Conservation (phyloP, 1,140 invertebrate genomes). For the Zaprionus tsacasi region DNA sequence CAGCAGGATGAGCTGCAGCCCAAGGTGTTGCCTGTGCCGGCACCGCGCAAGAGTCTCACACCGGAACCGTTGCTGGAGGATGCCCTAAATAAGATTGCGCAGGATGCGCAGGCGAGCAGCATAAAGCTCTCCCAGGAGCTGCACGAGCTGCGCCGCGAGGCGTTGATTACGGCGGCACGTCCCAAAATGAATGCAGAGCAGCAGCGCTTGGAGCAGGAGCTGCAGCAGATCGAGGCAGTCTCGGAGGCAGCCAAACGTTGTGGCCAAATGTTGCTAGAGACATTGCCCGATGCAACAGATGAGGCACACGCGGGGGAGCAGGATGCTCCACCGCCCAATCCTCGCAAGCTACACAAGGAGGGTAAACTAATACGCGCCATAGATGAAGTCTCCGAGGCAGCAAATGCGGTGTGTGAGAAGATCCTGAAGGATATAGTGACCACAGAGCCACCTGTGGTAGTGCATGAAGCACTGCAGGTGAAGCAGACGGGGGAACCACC, state of each 20-base stretch:
- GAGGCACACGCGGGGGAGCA: constrained; percentile 31
- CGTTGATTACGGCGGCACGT: constrained; percentile 67
- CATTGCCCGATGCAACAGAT: constrained; percentile 63
- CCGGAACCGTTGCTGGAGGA: constrained; percentile 85
- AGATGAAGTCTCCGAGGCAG: constrained; percentile 79
- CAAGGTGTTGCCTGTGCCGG: constrained; percentile 61
- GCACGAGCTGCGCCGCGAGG: constrained; percentile 78
- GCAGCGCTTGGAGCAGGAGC: constrained; percentile 63
- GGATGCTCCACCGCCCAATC: constrained; percentile 26
- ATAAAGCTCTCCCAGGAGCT: constrained; percentile 86
- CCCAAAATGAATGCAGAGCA: constrained; percentile 75
- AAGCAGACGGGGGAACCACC: constrained; percentile 30
- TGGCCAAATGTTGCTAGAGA: constrained; percentile 84
- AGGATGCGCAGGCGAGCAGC: constrained; percentile 86
- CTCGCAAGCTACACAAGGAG: constrained; percentile 70
- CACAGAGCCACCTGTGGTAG: constrained; percentile 76
- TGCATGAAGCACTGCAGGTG: constrained; percentile 73
- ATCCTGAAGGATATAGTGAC: constrained; percentile 81
- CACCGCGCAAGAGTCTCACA: constrained; percentile 73
- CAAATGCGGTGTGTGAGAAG: constrained; percentile 80
- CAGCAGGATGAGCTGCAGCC: constrained; percentile 32
- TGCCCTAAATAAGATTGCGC: constrained; percentile 86
- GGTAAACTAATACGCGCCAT: constrained; percentile 79
- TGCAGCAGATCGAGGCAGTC: constrained; percentile 83
- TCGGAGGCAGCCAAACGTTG: constrained; percentile 84